Evolutionary conservation across 1,140 invertebrate genomes (phyloP).

Genomic region (Pinna nobilis): DNA sequence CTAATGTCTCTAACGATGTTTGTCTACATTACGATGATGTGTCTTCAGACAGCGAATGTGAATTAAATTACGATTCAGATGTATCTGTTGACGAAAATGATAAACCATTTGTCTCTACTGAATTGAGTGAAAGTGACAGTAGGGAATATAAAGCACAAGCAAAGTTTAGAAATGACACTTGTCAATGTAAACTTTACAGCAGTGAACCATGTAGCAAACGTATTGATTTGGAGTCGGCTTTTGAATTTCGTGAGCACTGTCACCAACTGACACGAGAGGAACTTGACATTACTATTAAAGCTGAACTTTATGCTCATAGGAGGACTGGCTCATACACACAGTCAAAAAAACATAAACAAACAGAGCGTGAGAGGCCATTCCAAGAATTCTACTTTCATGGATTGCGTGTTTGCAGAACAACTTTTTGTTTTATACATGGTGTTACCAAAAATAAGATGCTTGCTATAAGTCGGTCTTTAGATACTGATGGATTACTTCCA

Average conservation of each 20-base stretch:
- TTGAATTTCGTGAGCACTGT: conserved; percentile 15
- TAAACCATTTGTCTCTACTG: neutral
- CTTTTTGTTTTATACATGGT: conserved; percentile 24
- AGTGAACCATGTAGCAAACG: neutral
- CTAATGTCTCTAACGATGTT: too few relatives aligned
- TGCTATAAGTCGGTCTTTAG: conserved; percentile 10
- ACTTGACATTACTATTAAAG: conserved; percentile 25
- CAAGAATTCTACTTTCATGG: conserved; percentile 28
- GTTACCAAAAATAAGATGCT: conserved; percentile 4
- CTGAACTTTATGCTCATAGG: conserved; percentile 20
- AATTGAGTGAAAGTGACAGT: neutral
- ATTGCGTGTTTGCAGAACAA: conserved; percentile 6
- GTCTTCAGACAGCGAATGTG: too few relatives aligned
- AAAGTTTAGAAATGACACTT: conserved; percentile 13
- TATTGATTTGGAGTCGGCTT: neutral
- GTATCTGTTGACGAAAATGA: neutral
- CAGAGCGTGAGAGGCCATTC: conserved; percentile 16
- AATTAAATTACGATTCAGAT: neutral
- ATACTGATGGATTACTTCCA: conserved; percentile 36
- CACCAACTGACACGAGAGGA: neutral
- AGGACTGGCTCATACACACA: neutral
- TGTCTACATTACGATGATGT: too few relatives aligned
- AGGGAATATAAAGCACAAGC: conserved; percentile 1
- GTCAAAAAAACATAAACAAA: conserved; percentile 23
- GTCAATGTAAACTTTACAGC: neutral